phyloP scores from a whole-genome alignment of 2,113 vertebrate genomes.

The Xyrauchen texanus region DNA sequence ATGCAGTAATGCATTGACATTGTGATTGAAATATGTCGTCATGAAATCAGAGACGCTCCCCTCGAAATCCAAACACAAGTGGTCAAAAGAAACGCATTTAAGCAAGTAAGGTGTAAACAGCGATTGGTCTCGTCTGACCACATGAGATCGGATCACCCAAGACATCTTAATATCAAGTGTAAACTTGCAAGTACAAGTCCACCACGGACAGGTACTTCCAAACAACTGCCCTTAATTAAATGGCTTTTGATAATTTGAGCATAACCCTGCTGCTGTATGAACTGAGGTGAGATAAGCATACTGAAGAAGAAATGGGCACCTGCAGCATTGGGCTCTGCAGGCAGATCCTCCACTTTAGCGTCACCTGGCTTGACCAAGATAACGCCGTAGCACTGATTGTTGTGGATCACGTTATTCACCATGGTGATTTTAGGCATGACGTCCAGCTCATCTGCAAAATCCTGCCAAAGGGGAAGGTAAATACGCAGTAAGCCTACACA shows the following conservation, averaged over 20 bases:
- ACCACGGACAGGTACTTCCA: neutral
- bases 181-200: neutral
- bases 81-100: no score
- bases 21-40: no score
- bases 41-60: no score
- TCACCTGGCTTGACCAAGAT: slow-evolving; percentile 84
- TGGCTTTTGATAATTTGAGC: slow-evolving; percentile 6
- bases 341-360: slow-evolving; percentile 59
- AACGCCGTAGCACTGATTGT: slow-evolving; percentile 92
- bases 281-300: neutral
- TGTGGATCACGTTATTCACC: slow-evolving; percentile 92
- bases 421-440: slow-evolving; percentile 86
- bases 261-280: neutral
- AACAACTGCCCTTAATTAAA: neutral
- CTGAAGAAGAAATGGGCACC: slow-evolving; percentile 61
- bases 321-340: slow-evolving; percentile 50
- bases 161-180: no score
- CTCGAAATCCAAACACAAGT: no score
- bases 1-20: no score
- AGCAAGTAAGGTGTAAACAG: no score
- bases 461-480: slow-evolving; percentile 70
- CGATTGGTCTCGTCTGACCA: no score
- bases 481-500: slow-evolving; percentile 27
- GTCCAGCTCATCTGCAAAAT: slow-evolving; percentile 86
- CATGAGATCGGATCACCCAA: no score